These are phyloP conservation scores for Halocynthia aurantium DNA, from an alignment of 23 tunicate genomes.

Conservation along the genomic window DNA sequence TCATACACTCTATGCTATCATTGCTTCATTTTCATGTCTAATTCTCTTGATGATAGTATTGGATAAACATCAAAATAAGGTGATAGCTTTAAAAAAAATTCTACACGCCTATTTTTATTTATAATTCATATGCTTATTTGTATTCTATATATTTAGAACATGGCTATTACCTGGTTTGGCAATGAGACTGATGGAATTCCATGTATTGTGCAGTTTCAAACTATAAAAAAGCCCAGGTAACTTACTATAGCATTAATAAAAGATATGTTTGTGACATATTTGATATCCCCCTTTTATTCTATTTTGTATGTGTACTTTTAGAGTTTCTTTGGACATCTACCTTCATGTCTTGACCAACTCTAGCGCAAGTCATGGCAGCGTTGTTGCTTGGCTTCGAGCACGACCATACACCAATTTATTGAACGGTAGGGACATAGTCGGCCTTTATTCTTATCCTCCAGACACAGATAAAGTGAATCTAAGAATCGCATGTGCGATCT, in stretches of 20 bases:
- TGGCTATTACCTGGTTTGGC: constrained; percentile 47
- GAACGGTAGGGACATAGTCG: not conserved
- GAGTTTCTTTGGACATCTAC: not conserved
- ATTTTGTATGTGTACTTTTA: not conserved
- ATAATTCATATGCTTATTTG: not conserved
- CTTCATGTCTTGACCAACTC: not conserved
- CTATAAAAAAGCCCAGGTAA: constrained; percentile 27
- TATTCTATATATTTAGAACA: constrained; percentile 15
- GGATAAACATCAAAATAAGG: constrained; percentile 20
- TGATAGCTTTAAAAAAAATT: not conserved
- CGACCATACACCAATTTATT: not conserved
- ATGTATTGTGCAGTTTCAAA: constrained; percentile 39
- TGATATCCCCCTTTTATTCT: no score
- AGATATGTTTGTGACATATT: not conserved
- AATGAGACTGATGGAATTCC: constrained; percentile 45
- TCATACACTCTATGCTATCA: not conserved
- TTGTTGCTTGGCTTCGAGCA: not conserved
- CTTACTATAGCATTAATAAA: not conserved
- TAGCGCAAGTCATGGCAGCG: not conserved
- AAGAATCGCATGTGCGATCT: not conserved
- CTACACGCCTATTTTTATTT: not conserved
- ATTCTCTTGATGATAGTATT: constrained; percentile 18
- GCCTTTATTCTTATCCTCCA: not conserved
- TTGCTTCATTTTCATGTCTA: not conserved
- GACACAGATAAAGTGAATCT: not conserved